A percentile compares a stretch with the other conserved stretches of the same genome.
Evolutionary conservation across 2,113 vertebrate species (phyloP).

Genomic region (Fulica atra): DNA sequence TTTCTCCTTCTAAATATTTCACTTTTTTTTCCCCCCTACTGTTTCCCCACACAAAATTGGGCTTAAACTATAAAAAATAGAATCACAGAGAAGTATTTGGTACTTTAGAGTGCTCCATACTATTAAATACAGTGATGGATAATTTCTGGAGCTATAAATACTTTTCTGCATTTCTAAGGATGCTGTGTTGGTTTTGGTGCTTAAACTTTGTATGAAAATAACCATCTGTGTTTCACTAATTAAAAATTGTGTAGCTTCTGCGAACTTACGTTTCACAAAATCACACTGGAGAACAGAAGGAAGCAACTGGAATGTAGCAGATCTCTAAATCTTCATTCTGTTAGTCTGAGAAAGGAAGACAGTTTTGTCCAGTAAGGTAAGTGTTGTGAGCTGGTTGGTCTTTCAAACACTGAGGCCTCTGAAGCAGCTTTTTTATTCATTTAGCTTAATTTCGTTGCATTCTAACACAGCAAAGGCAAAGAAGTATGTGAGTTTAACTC

Average conservation of each 20-base stretch:
- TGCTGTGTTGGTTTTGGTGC: not conserved
- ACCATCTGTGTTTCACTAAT: not conserved
- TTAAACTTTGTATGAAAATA: not conserved
- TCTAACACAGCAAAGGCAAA: not conserved
- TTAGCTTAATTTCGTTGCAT: not conserved
- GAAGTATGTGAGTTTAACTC: not conserved
- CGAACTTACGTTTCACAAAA: not conserved
- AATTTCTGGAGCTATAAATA: not conserved
- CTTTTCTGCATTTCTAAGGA: constrained; percentile 12
- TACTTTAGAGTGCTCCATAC: not conserved
- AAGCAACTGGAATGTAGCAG: not conserved
- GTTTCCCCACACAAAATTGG: not conserved
- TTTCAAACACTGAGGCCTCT: not conserved
- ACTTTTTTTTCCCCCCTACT: not conserved
- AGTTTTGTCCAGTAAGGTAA: not conserved
- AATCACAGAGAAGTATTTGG: not conserved
- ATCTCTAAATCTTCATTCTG: not conserved
- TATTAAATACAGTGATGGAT: not conserved
- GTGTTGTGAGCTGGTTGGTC: not conserved
- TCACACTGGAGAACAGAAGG: not conserved
- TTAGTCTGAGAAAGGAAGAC: not conserved
- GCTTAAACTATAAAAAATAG: not conserved
- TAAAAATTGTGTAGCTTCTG: not conserved
- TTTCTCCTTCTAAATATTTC: not conserved
- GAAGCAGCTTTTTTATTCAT: not conserved